Conservation (phyloP, 1,140 invertebrate species). For the Lucilia sericata region DNA sequence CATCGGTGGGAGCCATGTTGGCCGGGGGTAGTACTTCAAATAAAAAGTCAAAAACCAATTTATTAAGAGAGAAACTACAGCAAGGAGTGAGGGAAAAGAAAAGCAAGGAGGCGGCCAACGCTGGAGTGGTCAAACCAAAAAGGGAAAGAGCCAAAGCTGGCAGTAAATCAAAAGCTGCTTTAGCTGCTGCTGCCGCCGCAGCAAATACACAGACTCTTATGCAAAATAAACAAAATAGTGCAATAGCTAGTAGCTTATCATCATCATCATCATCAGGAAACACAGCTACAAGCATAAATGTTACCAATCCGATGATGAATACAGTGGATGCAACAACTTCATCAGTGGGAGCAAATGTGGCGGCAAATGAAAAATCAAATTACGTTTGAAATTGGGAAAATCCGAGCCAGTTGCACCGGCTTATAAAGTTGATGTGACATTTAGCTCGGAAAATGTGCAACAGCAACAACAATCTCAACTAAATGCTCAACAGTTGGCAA, state of each 20-base stretch:
- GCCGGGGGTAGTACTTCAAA: conserved; percentile 31
- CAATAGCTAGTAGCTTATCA: background rate
- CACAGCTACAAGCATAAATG: background rate
- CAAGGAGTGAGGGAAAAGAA: conserved; percentile 66
- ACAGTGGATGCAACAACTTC: conserved; percentile 55
- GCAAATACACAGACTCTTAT: conserved; percentile 46
- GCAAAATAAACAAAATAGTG: background rate
- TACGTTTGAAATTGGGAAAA: conserved; percentile 85
- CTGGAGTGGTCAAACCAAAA: conserved; percentile 52
- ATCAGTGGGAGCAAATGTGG: conserved; percentile 56
- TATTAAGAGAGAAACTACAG: conserved; percentile 63
- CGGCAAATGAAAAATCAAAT: conserved; percentile 79
- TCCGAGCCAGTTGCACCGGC: conserved; percentile 80
- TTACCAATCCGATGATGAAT: conserved; percentile 51
- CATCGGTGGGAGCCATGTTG: conserved; percentile 38
- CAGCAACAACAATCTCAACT: conserved; percentile 45
- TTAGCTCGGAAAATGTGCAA: conserved; percentile 68
- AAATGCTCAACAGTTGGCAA: conserved; percentile 17
- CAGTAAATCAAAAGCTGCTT: conserved; percentile 65
- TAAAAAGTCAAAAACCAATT: conserved; percentile 61
- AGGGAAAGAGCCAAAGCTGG: conserved; percentile 64
- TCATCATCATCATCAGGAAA: background rate
- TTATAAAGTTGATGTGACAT: conserved; percentile 85
- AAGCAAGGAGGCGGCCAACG: conserved; percentile 52
- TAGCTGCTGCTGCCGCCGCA: conserved; percentile 57